Conservation (phyloP, 1,140 invertebrate genomes). For the Harpegnathos saltator region DNA sequence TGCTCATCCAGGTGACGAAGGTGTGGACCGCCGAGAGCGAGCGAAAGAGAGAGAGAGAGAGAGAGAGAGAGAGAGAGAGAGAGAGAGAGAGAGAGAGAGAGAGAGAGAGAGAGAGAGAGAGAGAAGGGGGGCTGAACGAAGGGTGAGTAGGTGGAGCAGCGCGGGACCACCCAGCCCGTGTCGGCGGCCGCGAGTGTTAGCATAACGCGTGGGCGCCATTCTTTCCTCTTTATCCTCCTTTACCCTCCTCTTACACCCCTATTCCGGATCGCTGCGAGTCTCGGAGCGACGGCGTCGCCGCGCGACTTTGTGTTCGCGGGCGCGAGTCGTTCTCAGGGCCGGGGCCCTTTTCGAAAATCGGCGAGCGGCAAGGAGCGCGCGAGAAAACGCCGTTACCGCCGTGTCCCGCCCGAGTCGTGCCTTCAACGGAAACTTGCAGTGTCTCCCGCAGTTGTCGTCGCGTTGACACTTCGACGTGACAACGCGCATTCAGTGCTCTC, state of each 20-base stretch:
- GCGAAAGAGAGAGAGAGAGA: constrained; percentile 43
- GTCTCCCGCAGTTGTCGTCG: neutral
- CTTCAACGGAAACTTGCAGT: too few species aligned
- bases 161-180: constrained; percentile 85
- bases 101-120: too few species aligned
- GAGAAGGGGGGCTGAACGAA: constrained; percentile 79
- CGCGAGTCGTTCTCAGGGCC: constrained; percentile 46
- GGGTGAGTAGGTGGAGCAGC: constrained; percentile 82
- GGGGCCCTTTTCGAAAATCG: constrained; percentile 63
- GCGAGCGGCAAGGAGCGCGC: too few species aligned
- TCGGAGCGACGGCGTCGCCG: constrained; percentile 52
- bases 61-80: constrained; percentile 65
- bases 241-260: constrained; percentile 72
- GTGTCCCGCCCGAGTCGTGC: too few species aligned
- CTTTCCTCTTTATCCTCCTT: constrained; percentile 78
- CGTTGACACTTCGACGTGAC: neutral
- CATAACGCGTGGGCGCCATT: constrained; percentile 86
- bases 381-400: too few species aligned
- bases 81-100: constrained; percentile 44
- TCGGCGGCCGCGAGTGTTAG: constrained; percentile 83
- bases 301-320: constrained; percentile 55
- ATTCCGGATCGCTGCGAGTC: constrained; percentile 62
- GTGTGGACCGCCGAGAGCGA: constrained; percentile 70
- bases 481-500: neutral
- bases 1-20: constrained; percentile 60